Evolutionary conservation across 2,797 vertebrate species (phyloP).

Genomic region (Sciurus vulgaris): DNA sequence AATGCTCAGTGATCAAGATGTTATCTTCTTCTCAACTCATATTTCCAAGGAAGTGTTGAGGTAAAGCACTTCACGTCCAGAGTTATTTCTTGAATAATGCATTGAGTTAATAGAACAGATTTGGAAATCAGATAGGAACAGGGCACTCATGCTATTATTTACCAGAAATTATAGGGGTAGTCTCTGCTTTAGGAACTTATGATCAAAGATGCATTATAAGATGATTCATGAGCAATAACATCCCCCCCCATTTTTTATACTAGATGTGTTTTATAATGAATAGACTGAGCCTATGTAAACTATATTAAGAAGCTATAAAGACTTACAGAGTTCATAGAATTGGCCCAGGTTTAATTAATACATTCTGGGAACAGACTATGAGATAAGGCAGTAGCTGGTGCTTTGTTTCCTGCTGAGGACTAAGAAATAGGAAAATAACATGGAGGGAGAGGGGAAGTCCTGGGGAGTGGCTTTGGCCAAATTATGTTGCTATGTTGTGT

Average conservation of each 20-base stretch:
- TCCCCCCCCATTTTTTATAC: background rate
- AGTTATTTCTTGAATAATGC: background rate
- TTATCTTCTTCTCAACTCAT: background rate
- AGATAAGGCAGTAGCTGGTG: background rate
- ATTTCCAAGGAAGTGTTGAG: background rate
- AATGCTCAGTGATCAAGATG: background rate
- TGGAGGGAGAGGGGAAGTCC: no score
- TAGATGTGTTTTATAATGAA: background rate
- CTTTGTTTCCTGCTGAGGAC: background rate
- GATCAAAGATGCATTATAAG: background rate
- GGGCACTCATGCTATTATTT: background rate
- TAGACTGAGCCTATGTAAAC: background rate
- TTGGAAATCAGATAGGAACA: background rate
- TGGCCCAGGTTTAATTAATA: background rate
- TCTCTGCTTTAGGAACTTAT: background rate
- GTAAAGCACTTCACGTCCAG: background rate
- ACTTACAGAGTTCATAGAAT: background rate
- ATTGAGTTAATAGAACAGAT: background rate
- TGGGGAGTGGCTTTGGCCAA: no score
- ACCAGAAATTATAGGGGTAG: background rate
- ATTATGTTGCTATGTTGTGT: no score
- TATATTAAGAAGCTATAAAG: background rate
- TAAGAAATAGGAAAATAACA: background rate
- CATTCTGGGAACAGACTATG: background rate
- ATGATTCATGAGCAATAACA: background rate